Evolutionary conservation across 2,797 vertebrate genomes (phyloP).

Genomic region (Aeoliscus strigatus): DNA sequence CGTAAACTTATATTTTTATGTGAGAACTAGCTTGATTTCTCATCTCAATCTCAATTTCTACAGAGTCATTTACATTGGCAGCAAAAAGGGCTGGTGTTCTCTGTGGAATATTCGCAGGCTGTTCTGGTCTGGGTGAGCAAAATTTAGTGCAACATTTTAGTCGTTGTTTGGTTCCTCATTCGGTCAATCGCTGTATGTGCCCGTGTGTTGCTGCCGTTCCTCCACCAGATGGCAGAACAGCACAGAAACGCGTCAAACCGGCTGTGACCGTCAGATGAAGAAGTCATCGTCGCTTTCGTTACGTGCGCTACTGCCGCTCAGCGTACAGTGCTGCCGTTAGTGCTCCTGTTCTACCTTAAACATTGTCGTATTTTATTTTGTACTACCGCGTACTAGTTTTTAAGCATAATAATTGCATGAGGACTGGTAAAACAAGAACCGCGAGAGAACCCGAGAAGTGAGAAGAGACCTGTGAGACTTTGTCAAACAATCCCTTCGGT

Average conservation of each 20-base stretch:
- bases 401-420: background rate
- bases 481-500: constrained; percentile 10
- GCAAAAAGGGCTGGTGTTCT: too few species aligned
- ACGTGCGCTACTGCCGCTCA: constrained; percentile 53
- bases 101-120: too few species aligned
- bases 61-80: too few species aligned
- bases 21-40: too few species aligned
- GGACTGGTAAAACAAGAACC: background rate
- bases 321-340: constrained; percentile 33
- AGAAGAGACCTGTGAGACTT: constrained; percentile 17
- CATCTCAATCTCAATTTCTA: too few species aligned
- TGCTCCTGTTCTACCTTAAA: background rate
- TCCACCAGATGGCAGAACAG: constrained; percentile 40
- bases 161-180: background rate
- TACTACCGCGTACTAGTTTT: background rate
- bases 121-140: too few species aligned
- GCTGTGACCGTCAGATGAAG: constrained; percentile 36
- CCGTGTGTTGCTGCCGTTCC: too few species aligned
- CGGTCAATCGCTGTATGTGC: too few species aligned
- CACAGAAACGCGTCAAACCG: background rate
- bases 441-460: constrained; percentile 9
- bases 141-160: background rate
- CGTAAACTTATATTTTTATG: too few species aligned
- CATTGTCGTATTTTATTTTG: background rate
- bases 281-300: constrained; percentile 36